phyloP scores from a whole-genome alignment of 1,140 invertebrate species.

The Maniola jurtina region DNA sequence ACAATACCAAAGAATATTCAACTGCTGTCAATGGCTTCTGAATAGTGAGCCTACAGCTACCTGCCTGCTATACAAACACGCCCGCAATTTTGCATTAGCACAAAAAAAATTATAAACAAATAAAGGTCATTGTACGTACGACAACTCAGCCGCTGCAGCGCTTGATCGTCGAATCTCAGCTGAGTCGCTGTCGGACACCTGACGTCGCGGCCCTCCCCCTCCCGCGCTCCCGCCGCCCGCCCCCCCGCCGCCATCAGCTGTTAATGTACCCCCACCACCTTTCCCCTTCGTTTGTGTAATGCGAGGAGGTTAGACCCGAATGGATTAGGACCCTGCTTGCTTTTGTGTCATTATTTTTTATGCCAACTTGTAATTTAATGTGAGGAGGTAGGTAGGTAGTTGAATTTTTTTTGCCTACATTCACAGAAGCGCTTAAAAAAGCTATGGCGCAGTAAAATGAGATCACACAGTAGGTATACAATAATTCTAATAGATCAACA shows the following conservation, averaged over 20 bases:
- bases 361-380: slow-evolving; percentile 22
- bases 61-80: slow-evolving; percentile 7
- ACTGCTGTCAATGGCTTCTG: neutral
- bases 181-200: slow-evolving; percentile 64
- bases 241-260: slow-evolving; percentile 61
- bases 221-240: slow-evolving; percentile 18
- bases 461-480: neutral
- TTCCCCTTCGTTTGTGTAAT: slow-evolving; percentile 78
- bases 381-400: neutral
- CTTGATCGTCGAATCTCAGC: slow-evolving; percentile 60
- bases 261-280: slow-evolving; percentile 69
- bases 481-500: neutral
- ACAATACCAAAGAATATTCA: neutral
- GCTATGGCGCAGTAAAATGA: neutral
- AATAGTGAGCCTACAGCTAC: too few relatives aligned
- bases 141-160: slow-evolving; percentile 55
- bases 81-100: slow-evolving; percentile 15
- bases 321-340: slow-evolving; percentile 48
- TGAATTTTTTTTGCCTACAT: slow-evolving; percentile 5
- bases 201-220: slow-evolving; percentile 50
- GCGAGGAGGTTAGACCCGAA: slow-evolving; percentile 60
- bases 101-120: slow-evolving; percentile 64
- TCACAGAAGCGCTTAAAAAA: neutral
- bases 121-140: slow-evolving; percentile 55
- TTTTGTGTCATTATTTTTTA: slow-evolving; percentile 50